Conservation (phyloP, 2,888 invertebrate species). For the Toxonevra muliebris region DNA sequence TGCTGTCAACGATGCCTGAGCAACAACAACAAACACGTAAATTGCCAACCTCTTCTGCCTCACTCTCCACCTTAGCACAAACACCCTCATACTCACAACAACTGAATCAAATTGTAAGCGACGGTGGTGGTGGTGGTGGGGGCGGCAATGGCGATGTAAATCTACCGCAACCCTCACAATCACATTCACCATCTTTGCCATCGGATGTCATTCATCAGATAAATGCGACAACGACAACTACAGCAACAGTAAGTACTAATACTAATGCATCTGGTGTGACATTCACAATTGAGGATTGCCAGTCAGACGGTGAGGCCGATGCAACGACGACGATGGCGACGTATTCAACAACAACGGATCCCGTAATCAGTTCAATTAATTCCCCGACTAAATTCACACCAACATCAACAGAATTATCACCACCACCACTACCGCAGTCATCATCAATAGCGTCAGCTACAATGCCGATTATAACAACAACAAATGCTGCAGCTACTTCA, state of each 20-base stretch:
- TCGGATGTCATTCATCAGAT: slow-evolving; percentile 42
- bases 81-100: slow-evolving; percentile 2
- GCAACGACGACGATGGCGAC: background rate
- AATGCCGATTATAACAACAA: slow-evolving; percentile 7
- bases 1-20: slow-evolving; percentile 22
- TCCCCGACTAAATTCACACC: slow-evolving; percentile 36
- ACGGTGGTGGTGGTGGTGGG: slow-evolving; percentile 29
- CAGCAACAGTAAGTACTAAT: slow-evolving; percentile 12
- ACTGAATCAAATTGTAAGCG: slow-evolving; percentile 16
- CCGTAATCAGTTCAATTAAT: slow-evolving; percentile 49
- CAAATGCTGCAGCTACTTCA: background rate
- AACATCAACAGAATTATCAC: slow-evolving; percentile 32
- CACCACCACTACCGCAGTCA: slow-evolving; percentile 31
- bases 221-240: slow-evolving; percentile 24
- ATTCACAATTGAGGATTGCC: slow-evolving; percentile 47
- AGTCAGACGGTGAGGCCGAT: slow-evolving; percentile 31
- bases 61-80: slow-evolving; percentile 16
- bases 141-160: slow-evolving; percentile 8
- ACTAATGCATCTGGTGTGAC: slow-evolving; percentile 38
- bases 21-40: slow-evolving; percentile 35
- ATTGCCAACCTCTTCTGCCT: slow-evolving; percentile 31
- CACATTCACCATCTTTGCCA: slow-evolving; percentile 28
- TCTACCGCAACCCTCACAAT: slow-evolving; percentile 18
- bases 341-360: slow-evolving; percentile 19
- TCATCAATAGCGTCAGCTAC: slow-evolving; percentile 22